Conservation (phyloP, 2,888 invertebrate genomes). For the Apodemia zela region DNA sequence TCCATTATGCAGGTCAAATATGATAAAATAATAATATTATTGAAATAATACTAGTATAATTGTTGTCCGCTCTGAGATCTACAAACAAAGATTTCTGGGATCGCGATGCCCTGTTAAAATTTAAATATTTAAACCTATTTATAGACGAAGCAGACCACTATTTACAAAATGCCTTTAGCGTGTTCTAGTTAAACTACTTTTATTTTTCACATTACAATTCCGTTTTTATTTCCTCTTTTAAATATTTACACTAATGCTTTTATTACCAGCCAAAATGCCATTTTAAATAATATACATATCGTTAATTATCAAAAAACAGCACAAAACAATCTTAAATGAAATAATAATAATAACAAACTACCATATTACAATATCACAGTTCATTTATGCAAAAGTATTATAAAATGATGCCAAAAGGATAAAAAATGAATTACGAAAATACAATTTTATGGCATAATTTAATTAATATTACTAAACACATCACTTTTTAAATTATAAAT, state of each 20-base stretch:
- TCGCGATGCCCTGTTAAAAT: conserved; percentile 5
- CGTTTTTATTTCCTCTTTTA: conserved; percentile 55
- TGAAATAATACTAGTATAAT: not conserved
- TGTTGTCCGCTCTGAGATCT: not conserved
- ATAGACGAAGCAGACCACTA: conserved; percentile 48
- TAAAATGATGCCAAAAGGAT: conserved; percentile 40
- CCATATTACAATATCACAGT: conserved; percentile 77
- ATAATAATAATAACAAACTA: conserved; percentile 66
- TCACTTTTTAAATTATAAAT: conserved; percentile 19
- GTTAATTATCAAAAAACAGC: conserved; percentile 40
- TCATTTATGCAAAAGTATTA: conserved; percentile 75
- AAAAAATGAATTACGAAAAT: conserved; percentile 40
- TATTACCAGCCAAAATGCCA: conserved; percentile 36
- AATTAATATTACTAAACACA: conserved; percentile 27
- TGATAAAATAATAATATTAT: not conserved
- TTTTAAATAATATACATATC: conserved; percentile 30
- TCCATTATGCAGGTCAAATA: not conserved
- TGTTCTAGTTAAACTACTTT: conserved; percentile 42
- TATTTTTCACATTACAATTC: conserved; percentile 62
- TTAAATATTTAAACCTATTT: conserved; percentile 16
- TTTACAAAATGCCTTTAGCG: conserved; percentile 64
- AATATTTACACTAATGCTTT: conserved; percentile 57
- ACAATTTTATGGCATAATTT: conserved; percentile 48
- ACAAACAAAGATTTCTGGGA: not conserved
- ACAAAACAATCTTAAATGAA: conserved; percentile 50